Conservation (phyloP, 1,140 invertebrate species). For the Neotoxoptera formosana region DNA sequence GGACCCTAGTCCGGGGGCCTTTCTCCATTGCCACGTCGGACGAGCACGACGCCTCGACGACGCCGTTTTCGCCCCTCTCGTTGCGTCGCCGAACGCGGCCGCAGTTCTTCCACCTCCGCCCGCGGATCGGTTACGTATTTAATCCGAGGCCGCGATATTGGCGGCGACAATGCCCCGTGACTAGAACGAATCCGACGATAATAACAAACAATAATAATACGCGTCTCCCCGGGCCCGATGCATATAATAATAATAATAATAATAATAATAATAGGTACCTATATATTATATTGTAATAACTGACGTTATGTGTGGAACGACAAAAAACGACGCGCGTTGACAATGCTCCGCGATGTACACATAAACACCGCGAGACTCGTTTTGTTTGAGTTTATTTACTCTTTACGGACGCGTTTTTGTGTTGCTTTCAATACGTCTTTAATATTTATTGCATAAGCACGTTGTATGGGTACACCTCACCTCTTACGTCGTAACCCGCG, state of each 20-base stretch:
- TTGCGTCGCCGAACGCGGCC: not conserved
- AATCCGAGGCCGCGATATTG: not conserved
- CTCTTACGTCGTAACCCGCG: not conserved
- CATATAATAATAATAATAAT: not conserved
- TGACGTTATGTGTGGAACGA: not conserved
- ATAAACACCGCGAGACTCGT: not conserved
- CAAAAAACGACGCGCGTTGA: not conserved
- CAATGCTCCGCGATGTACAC: not conserved
- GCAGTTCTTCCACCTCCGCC: not conserved
- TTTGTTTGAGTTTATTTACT: constrained; percentile 10
- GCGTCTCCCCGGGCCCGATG: not conserved
- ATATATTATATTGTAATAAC: not conserved
- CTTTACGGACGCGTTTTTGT: not conserved
- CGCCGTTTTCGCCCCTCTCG: not conserved
- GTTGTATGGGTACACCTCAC: not conserved
- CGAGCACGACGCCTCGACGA: not conserved
- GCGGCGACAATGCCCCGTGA: not conserved
- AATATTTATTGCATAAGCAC: not conserved
- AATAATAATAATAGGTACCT: not conserved
- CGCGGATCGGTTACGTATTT: not conserved
- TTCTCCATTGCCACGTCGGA: too few relatives aligned
- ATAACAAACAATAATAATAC: not conserved
- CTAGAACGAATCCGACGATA: constrained; percentile 9
- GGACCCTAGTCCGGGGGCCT: too few relatives aligned
- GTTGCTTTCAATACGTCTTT: not conserved